Conservation (phyloP, 2,888 invertebrate genomes). For the Thelaira solivaga region DNA sequence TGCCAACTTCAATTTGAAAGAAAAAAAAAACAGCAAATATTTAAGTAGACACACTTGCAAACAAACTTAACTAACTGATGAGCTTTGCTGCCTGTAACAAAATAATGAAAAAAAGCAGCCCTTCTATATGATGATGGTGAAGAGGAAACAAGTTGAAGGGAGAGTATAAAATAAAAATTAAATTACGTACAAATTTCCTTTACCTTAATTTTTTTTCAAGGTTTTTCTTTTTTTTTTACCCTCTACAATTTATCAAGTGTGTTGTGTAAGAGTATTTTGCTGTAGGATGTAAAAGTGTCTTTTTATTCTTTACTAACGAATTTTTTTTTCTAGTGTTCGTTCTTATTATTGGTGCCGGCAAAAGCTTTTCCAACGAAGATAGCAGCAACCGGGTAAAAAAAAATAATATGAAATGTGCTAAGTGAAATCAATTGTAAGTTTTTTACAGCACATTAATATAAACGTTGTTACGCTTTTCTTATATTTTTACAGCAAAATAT, state of each 20-base stretch:
- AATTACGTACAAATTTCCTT: conserved; percentile 31
- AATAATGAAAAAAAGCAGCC: neutral
- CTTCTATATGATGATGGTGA: no score
- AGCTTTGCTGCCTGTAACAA: conserved; percentile 15
- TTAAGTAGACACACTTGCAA: neutral
- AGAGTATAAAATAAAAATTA: conserved; percentile 41
- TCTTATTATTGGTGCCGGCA: neutral
- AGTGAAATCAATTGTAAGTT: conserved; percentile 49
- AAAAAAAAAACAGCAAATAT: neutral
- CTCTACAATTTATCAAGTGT: conserved; percentile 27
- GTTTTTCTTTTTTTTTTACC: neutral
- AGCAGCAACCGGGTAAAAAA: neutral
- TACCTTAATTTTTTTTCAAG: neutral
- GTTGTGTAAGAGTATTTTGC: neutral
- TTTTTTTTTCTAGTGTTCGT: neutral
- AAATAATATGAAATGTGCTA: conserved; percentile 3
- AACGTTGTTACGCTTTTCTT: conserved; percentile 6
- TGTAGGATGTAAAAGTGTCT: conserved; percentile 17
- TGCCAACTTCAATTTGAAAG: neutral
- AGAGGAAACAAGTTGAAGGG: neutral
- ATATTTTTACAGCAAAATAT: neutral
- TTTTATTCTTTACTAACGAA: neutral
- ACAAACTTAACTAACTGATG: neutral
- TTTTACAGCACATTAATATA: conserved; percentile 42
- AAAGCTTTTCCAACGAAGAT: neutral